These are phyloP conservation scores for Ctenopoma kingsleyae DNA, from an alignment of 2,797 vertebrate species.

Conservation along the genomic window DNA sequence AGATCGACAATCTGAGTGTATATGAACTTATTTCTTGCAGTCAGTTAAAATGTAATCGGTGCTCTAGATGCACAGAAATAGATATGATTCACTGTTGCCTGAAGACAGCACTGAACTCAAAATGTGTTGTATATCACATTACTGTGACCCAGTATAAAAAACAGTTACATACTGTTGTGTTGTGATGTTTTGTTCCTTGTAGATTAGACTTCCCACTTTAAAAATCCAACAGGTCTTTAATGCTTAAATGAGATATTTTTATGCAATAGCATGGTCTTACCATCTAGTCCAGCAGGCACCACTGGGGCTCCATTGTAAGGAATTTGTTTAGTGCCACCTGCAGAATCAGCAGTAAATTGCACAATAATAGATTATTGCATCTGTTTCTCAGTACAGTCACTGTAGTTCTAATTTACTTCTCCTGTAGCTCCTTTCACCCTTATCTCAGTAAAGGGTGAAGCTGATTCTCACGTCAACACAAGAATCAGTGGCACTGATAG, in stretches of 20 bases:
- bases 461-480: no score
- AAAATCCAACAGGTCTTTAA: background rate
- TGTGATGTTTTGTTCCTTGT: no score
- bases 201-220: background rate
- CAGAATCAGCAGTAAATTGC: slow-evolving; percentile 10
- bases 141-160: no score
- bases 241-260: background rate
- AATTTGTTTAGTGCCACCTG: slow-evolving; percentile 58
- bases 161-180: no score
- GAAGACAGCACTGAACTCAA: background rate
- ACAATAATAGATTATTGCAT: slow-evolving; percentile 4
- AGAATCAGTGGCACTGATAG: background rate
- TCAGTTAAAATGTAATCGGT: background rate
- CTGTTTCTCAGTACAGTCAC: background rate
- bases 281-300: slow-evolving; percentile 72
- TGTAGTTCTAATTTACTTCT: background rate
- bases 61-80: background rate
- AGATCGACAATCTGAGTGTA: background rate
- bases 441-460: background rate
- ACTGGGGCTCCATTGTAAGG: slow-evolving; percentile 72
- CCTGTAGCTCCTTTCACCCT: background rate
- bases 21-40: no score
- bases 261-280: slow-evolving; percentile 46
- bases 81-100: background rate
- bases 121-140: background rate